A percentile compares a stretch with the other conserved stretches of the same genome.
Evolutionary conservation across 1,140 invertebrate genomes (phyloP).

Genomic region (Cotesia typhae): DNA sequence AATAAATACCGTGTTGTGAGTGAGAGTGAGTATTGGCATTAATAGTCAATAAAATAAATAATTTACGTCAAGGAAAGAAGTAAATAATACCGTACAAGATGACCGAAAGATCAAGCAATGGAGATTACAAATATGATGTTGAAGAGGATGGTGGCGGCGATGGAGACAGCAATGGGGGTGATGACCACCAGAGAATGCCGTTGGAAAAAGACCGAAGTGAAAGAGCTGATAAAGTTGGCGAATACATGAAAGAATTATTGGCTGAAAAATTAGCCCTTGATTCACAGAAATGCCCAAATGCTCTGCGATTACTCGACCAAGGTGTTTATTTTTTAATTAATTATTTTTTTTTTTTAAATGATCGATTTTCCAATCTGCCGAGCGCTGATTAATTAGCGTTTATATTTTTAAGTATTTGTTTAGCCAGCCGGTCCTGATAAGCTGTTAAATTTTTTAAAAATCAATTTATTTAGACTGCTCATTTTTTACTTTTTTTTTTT

Average conservation of each 20-base stretch:
- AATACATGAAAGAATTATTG: conserved; percentile 79
- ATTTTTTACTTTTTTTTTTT: not conserved
- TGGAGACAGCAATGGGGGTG: conserved; percentile 38
- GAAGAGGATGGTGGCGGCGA: conserved; percentile 40
- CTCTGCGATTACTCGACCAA: conserved; percentile 75
- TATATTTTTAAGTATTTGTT: conserved; percentile 5
- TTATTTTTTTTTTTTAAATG: conserved; percentile 37
- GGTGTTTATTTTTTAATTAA: conserved; percentile 62
- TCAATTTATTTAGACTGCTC: not conserved
- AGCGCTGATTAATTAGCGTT: not conserved
- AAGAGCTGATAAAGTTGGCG: conserved; percentile 73
- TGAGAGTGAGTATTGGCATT: no score
- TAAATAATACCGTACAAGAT: conserved; percentile 30
- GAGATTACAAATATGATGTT: conserved; percentile 55
- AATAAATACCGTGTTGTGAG: no score
- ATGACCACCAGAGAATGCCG: conserved; percentile 45
- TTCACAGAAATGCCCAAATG: conserved; percentile 73
- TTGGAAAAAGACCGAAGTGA: conserved; percentile 53
- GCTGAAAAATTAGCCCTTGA: conserved; percentile 79
- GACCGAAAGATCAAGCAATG: conserved; percentile 58
- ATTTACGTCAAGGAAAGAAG: no score
- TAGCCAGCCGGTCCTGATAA: not conserved
- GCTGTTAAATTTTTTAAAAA: not conserved
- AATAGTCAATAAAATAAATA: not conserved
- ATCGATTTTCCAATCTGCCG: not conserved